Evolutionary conservation across 2,888 invertebrate species (phyloP), one percentile per base, ranked within the genome.

Genomic region (Pimpla rufipes): DNA sequence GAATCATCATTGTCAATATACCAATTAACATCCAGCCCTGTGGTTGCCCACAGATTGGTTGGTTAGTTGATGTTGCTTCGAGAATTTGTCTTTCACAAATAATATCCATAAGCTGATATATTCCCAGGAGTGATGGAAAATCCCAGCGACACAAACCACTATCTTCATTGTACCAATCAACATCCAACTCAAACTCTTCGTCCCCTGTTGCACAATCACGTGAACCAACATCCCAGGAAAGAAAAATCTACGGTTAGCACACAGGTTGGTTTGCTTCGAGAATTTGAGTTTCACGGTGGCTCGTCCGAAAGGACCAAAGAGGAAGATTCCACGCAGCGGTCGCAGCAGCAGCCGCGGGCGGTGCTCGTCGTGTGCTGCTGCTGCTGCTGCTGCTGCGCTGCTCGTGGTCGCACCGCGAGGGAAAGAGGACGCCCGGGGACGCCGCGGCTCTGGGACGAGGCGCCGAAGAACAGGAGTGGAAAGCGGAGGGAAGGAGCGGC

Each of bases 311-410:
- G 57, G 59, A 78, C 68, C 55, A 55, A 16, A 45, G 37, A 47
- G 35, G n/a, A 57, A 78, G 71, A 73, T 81, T 81, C 77, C 77
- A 52, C 16, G 62, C 67, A 23, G 18, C 55, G 64, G 47, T 5
- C 5, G 29, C 29, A 79, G 70, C 45, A 70, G 68, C 64, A 21
- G 52, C 45, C 37, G 70, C 59, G 59, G 29, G 42, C 6, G 35
- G 59, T 74, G 16, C 37, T 13, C 18, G 21, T 42, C 73, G 62
- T 70, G 64, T 5, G 18, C 55, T 55, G 47, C 29, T 29, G 29
- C 29, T 74, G 70, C 45, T 79, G 68, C 64, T 21, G 45, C 45
- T 45, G 70, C 59, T 59, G 16, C 18, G 35, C 42, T 74, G 68
- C 50, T 73, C 70, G 78, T 68, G 74, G 81, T 70, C 55, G 45